A percentile compares a stretch with the other conserved stretches of the same genome.
These are phyloP conservation scores for Sterna hirundo DNA, from an alignment of 2,113 vertebrate genomes.

Conservation along the genomic window DNA sequence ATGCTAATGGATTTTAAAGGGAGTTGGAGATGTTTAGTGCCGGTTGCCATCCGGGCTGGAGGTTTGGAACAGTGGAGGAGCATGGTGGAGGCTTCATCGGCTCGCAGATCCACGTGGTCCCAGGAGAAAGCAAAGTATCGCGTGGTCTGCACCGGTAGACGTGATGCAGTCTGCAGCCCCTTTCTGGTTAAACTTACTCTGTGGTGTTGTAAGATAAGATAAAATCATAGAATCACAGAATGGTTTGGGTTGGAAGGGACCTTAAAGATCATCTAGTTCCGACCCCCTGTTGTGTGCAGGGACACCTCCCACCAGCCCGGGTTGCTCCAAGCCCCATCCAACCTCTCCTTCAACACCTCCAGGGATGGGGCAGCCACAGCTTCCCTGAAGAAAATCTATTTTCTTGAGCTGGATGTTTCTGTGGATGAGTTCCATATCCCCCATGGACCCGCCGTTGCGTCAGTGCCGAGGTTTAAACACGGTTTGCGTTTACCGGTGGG, in stretches of 20 bases:
- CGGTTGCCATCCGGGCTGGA: background rate
- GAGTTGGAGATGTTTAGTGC: background rate
- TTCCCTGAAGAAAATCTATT: background rate
- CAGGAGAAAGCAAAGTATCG: background rate
- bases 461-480: fast-evolving
- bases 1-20: background rate
- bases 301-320: no score
- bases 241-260: no score
- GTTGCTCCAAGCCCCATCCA: no score
- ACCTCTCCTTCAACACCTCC: no score
- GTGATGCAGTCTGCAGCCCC: background rate
- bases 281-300: no score
- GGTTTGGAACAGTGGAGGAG: background rate
- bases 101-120: fast-evolving
- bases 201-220: background rate
- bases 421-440: fast-evolving
- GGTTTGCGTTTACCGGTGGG: fast-evolving
- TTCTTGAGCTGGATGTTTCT: background rate
- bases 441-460: fast-evolving
- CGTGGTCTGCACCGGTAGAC: fast-evolving
- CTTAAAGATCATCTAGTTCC: no score
- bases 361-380: no score
- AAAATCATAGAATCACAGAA: background rate
- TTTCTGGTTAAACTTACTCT: background rate
- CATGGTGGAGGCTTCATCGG: fast-evolving